These are phyloP conservation scores for Periophthalmus modestus DNA, from an alignment of 2,113 vertebrate species.

Conservation along the genomic window DNA sequence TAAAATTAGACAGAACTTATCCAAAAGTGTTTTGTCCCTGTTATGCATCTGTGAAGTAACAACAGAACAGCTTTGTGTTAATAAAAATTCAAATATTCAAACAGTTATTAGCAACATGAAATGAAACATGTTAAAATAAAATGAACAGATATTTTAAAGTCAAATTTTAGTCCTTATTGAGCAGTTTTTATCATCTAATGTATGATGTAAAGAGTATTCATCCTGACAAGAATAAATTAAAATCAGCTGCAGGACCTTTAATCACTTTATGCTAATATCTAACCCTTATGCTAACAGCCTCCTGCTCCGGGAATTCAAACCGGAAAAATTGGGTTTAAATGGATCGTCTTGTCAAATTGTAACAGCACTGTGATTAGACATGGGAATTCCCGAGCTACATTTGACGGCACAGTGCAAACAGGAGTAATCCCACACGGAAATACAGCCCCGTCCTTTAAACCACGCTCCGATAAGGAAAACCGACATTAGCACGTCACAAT, in stretches of 20 bases:
- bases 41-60: no score
- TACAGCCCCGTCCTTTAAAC: constrained; percentile 73
- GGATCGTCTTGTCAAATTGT: constrained; percentile 71
- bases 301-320: constrained; percentile 59
- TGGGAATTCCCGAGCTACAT: constrained; percentile 71
- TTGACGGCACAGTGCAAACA: constrained; percentile 61
- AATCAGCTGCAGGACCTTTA: constrained; percentile 15
- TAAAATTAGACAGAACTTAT: no score
- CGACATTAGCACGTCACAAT: constrained; percentile 68
- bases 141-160: no score
- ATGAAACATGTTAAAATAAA: no score
- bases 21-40: no score
- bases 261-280: constrained; percentile 69
- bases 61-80: no score
- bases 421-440: constrained; percentile 70
- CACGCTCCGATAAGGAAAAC: constrained; percentile 63
- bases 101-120: no score
- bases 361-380: constrained; percentile 74
- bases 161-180: no score
- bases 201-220: no score
- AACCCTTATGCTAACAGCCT: constrained; percentile 57
- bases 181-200: no score
- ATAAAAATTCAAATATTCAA: no score
- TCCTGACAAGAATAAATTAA: no score
- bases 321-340: constrained; percentile 71